phyloP scores from a whole-genome alignment of 2,888 invertebrate genomes.

The Drosophila formosana region DNA sequence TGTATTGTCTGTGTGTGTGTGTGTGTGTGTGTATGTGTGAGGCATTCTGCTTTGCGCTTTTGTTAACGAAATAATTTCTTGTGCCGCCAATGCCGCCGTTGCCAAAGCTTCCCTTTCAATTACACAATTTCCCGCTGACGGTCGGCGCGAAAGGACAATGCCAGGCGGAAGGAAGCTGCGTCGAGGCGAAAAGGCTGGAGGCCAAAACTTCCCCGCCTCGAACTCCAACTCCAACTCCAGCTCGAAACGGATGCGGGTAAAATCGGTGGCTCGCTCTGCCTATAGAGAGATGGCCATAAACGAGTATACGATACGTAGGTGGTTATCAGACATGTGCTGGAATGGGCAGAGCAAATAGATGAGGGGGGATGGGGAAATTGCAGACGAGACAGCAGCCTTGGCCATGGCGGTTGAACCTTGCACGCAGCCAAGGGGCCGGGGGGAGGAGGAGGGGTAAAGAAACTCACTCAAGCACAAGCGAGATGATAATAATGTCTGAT shows the following conservation, averaged over 20 bases:
- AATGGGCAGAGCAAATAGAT: background rate
- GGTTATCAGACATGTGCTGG: constrained; percentile 62
- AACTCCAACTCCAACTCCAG: background rate
- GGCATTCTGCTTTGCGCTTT: constrained; percentile 60
- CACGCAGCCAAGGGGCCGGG: constrained; percentile 5
- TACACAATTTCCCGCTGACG: constrained; percentile 74
- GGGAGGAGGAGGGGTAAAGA: constrained; percentile 54
- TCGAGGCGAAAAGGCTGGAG: constrained; percentile 37
- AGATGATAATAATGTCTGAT: constrained; percentile 84
- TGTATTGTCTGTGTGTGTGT: constrained; percentile 50
- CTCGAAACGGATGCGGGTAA: constrained; percentile 54
- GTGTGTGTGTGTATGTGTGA: constrained; percentile 18
- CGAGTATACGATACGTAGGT: constrained; percentile 60
- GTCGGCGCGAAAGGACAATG: constrained; percentile 75
- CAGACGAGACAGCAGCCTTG: constrained; percentile 51
- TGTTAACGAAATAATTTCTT: constrained; percentile 83
- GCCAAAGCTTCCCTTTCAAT: constrained; percentile 83
- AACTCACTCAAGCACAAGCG: constrained; percentile 85
- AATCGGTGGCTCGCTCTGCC: constrained; percentile 65
- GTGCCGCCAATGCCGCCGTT: constrained; percentile 44
- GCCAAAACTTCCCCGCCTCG: constrained; percentile 27
- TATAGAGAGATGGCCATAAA: constrained; percentile 53
- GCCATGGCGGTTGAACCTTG: constrained; percentile 50
- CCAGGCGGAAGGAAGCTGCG: constrained; percentile 67
- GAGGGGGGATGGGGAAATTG: background rate